Evolutionary conservation across 1,140 invertebrate species (phyloP).

Genomic region (Plectrocnemia conspersa): DNA sequence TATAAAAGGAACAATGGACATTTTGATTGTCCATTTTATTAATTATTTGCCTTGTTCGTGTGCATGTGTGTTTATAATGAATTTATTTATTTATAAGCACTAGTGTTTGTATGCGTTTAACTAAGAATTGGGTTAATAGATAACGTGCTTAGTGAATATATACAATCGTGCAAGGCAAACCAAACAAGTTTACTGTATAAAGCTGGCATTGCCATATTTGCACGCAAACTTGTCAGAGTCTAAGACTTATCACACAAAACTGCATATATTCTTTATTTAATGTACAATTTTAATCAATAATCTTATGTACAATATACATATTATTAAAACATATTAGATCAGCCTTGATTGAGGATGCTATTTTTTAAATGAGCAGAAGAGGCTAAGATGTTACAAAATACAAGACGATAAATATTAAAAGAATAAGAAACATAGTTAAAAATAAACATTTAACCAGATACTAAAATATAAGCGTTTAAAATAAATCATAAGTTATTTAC

Average conservation of each 20-base stretch:
- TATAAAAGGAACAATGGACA: neutral
- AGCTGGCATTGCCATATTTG: conserved; percentile 7
- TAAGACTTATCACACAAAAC: conserved; percentile 25
- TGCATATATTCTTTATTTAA: conserved; percentile 15
- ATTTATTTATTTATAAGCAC: conserved; percentile 1
- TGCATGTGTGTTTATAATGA: conserved; percentile 1
- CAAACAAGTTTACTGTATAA: conserved; percentile 18
- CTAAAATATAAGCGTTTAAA: no score
- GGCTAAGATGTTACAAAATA: no score
- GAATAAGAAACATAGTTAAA: no score
- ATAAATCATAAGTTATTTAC: no score
- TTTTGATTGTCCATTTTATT: neutral
- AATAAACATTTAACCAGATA: no score
- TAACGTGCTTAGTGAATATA: conserved; percentile 2
- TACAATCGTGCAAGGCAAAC: conserved; percentile 15
- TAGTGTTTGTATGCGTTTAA: neutral
- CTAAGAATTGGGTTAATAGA: neutral
- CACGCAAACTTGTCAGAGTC: conserved; percentile 16
- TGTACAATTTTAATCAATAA: conserved; percentile 5
- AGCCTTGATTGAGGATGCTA: no score
- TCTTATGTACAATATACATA: no score
- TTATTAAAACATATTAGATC: no score
- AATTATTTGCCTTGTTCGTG: conserved; percentile 8
- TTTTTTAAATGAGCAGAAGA: no score
- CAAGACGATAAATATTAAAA: no score